Base-by-base conservation (phyloP, 1,140 invertebrate species). In the Archegozetes longisetosus region DNA sequence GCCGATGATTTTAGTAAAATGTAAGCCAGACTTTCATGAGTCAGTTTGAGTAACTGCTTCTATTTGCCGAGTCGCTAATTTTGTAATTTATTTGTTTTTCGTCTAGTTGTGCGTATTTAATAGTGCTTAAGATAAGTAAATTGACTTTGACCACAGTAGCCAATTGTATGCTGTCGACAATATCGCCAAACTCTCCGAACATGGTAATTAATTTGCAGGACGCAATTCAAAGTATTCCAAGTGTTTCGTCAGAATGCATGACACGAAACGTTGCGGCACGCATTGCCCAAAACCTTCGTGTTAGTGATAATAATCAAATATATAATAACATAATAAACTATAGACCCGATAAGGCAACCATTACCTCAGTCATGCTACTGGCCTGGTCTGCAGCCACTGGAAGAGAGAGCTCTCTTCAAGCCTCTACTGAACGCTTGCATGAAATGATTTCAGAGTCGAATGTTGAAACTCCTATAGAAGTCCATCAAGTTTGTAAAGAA, bases 121-220 rank as follows among this genome's bases (percentile, higher is more conserved):
- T 86, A 51, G 82, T 93, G 52, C 75, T 97, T 53, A 87, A 89
- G 71, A 77, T 96, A 53, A 84, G 82, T 55, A 96, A 95, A 74
- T 72, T 96, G 25, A 79, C 91, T 62, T 75, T 96, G 58, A 73
- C 75, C 2, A 91, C 86, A 12, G 84, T 91, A 76, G 85, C 70
- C 75, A 81, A 69, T 68, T 72, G 58, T 49, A 60, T 66, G 29
- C 68, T 74, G 57, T 60, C n/a, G 6, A 69, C 71, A 64, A 65
- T 75, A 17, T 71, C 73, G 27, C 70, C 68, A 27, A 70, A 71
- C 49, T 70, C 70, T 14, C 70, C 66, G 58, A 66, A 64, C 61
- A 70, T 76, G 63, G 71, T 72, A 23, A 68, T 72, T 17, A 78
- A 91, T 17, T 84, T 88, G 17, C 86, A 83, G 62, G 80, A 84